Evolutionary conservation across 2,113 vertebrate genomes (phyloP), one percentile per base, ranked within the genome.

Genomic region (Conger conger): DNA sequence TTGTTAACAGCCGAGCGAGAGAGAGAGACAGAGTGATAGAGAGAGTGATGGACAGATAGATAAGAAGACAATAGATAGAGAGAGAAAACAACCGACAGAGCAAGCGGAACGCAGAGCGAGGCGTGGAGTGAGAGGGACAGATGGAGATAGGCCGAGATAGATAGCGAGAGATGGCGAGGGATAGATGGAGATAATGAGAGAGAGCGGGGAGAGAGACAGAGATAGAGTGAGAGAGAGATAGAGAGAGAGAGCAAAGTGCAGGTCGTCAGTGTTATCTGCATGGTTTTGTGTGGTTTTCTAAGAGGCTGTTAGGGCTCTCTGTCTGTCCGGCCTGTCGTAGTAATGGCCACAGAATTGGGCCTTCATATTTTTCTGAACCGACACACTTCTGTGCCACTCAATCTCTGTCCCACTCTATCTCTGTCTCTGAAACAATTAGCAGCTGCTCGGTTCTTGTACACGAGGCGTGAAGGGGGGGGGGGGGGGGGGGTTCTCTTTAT

Each of bases 321-420:
- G 23, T 45, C 9, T 54, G 45, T 82, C 81, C 63, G 81, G 57
- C 81, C 23, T n/a, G 30, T 13, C 7, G 53, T 38, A 35, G 53
- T 81, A 68, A 82, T 38, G 37, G 81, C 35, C 54, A 27, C 13
- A n/a, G 80, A 15, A 23, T 7, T 20, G 23, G 36, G 81, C 20
- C 36, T 57, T 82, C 57, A 81, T 77, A 53, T 86, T 38, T 86
- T 85, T 16, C 88, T 87, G 86, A 86, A 83, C 81, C 89, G 83
- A 88, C 87, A 85, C 86, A 87, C 92, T 95, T 92, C 92, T 89
- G 93, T 86, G 88, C 87, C n/a, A n/a, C n/a, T n/a, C n/a, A n/a
- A n/a, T n/a, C n/a, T n/a, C n/a, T n/a, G n/a, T n/a, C n/a, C n/a
- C n/a, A n/a, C n/a, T n/a, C n/a, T n/a, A n/a, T n/a, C n/a, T n/a